Evolutionary conservation across 2,888 invertebrate species (phyloP).

Genomic region (Tipula vernalis): DNA sequence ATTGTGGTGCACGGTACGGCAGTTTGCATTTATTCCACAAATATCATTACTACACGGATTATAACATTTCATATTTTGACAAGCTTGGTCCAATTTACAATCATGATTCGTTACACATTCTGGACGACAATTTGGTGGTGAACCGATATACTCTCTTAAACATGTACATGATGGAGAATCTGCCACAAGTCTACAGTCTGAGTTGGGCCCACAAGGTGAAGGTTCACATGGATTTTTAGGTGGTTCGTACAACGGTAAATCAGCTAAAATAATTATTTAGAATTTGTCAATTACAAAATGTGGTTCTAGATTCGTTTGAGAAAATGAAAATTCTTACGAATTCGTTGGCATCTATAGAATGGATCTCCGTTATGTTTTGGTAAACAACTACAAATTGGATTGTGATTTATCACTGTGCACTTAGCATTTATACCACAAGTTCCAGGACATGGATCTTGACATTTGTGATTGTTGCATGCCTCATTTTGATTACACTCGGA

Average conservation of each 20-base stretch:
- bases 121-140: conserved; percentile 57
- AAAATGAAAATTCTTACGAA: conserved; percentile 40
- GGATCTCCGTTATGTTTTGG: conserved; percentile 59
- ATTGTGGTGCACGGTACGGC: conserved; percentile 61
- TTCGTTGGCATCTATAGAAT: conserved; percentile 46
- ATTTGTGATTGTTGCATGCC: conserved; percentile 59
- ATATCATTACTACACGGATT: conserved; percentile 63
- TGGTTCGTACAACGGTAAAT: neutral
- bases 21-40: conserved; percentile 62
- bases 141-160: conserved; percentile 52
- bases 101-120: conserved; percentile 61
- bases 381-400: conserved; percentile 66
- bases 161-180: conserved; percentile 54
- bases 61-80: conserved; percentile 56
- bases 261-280: conserved; percentile 22
- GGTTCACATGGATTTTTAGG: conserved; percentile 53
- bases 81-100: conserved; percentile 52
- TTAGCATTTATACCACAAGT: conserved; percentile 57
- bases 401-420: conserved; percentile 65
- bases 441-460: conserved; percentile 61
- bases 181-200: conserved; percentile 51
- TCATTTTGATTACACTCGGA: conserved; percentile 53
- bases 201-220: conserved; percentile 64
- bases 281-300: neutral
- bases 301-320: conserved; percentile 31